phyloP scores from a whole-genome alignment of 2,797 vertebrate species.

The Eleutherodactylus coqui region DNA sequence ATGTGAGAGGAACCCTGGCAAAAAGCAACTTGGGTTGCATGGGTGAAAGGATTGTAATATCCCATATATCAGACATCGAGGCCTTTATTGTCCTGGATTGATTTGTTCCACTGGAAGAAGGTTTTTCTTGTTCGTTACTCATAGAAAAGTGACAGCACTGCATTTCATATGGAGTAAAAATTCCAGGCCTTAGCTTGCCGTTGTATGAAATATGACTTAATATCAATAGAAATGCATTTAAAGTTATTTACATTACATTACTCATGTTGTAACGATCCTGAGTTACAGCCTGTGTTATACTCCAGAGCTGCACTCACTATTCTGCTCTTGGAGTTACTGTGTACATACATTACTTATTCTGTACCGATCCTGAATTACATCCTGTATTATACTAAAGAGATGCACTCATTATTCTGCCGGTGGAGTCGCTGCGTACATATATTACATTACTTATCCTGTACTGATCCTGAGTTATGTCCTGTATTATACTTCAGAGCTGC shows the following conservation, averaged over 20 bases:
- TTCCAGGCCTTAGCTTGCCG: not conserved
- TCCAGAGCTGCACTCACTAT: not conserved
- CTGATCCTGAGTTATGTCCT: too few relatives aligned
- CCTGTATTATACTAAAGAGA: too few relatives aligned
- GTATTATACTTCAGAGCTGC: too few relatives aligned
- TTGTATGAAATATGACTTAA: not conserved
- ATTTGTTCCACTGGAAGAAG: not conserved
- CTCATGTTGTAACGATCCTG: not conserved
- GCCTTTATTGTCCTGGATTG: not conserved
- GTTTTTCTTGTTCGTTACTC: not conserved
- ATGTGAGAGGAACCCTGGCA: not conserved
- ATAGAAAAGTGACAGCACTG: not conserved
- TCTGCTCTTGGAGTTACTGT: too few relatives aligned
- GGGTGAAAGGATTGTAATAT: not conserved
- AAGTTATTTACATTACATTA: not conserved
- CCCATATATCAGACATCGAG: not conserved
- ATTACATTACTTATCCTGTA: too few relatives aligned
- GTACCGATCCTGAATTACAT: too few relatives aligned
- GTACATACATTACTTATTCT: too few relatives aligned
- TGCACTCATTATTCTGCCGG: too few relatives aligned
- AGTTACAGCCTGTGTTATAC: not conserved
- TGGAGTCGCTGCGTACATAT: too few relatives aligned
- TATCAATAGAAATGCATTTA: not conserved
- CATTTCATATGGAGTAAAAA: not conserved
- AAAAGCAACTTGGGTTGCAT: not conserved